A percentile compares a stretch with the other conserved stretches of the same genome.
Evolutionary conservation across 1,140 invertebrate genomes (phyloP).

Genomic region (Trichonephila clavipes): DNA sequence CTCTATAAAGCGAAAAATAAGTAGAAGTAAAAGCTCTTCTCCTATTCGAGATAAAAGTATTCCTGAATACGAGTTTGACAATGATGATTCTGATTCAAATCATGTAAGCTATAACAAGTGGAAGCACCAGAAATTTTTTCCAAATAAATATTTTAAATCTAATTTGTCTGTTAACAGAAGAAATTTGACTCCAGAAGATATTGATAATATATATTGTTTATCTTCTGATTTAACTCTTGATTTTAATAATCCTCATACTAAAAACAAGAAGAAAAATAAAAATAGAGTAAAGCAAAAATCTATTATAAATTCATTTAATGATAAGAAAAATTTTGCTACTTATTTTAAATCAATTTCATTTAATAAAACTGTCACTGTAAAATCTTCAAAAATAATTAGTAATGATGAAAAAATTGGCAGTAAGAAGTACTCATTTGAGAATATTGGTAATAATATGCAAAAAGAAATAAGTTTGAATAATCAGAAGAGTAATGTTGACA

Average conservation of each 20-base stretch:
- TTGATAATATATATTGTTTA: neutral
- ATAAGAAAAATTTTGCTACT: neutral
- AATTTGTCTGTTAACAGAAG: neutral
- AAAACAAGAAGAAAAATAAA: neutral
- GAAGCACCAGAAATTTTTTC: neutral
- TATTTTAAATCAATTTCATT: neutral
- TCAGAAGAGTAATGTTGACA: neutral
- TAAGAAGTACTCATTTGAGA: neutral
- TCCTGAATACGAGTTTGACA: constrained; percentile 26
- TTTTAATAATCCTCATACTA: neutral
- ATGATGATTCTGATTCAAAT: constrained; percentile 11
- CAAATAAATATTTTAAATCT: neutral
- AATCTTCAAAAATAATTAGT: neutral
- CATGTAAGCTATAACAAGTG: constrained; percentile 19
- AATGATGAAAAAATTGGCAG: neutral
- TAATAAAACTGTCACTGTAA: neutral
- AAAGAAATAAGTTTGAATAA: neutral
- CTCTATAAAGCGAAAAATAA: neutral
- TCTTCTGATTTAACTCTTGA: neutral
- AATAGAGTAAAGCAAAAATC: neutral
- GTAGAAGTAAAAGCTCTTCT: neutral
- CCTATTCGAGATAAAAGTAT: constrained; percentile 8
- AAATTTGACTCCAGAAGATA: neutral
- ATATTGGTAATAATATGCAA: neutral
- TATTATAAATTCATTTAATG: neutral